Evolutionary conservation across 2,797 vertebrate species (phyloP).

Genomic region (Chiloscyllium punctatum): DNA sequence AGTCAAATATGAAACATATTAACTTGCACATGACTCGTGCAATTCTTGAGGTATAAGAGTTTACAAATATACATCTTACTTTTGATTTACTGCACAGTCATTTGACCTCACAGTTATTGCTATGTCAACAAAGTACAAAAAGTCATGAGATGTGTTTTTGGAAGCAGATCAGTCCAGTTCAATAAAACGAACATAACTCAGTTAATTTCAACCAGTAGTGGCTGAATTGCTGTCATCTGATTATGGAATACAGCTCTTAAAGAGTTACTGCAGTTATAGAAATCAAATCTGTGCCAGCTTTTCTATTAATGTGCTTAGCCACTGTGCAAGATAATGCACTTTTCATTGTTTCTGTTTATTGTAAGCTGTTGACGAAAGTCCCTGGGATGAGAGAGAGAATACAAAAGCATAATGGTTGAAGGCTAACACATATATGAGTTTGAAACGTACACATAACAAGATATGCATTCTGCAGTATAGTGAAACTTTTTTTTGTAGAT

Average conservation of each 20-base stretch:
- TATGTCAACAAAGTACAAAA: neutral
- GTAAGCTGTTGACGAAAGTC: slow-evolving; percentile 1
- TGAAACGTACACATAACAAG: neutral
- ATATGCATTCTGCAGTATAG: neutral
- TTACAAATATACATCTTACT: neutral
- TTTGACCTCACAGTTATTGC: neutral
- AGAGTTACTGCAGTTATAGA: slow-evolving; percentile 9
- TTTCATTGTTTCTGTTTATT: slow-evolving; percentile 31
- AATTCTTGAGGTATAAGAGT: neutral
- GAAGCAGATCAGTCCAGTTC: neutral
- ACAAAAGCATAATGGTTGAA: neutral
- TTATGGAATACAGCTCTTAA: neutral
- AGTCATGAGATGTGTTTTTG: neutral
- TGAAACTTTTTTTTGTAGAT: neutral
- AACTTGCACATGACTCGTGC: neutral
- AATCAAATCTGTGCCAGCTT: neutral
- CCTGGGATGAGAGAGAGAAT: neutral
- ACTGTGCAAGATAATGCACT: slow-evolving; percentile 8
- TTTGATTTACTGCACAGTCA: neutral
- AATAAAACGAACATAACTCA: neutral
- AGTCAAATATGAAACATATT: neutral
- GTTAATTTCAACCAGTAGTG: neutral
- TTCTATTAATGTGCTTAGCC: slow-evolving; percentile 5
- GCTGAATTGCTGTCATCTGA: neutral
- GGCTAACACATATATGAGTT: neutral